Conservation (phyloP, 2,797 vertebrate species). For the Graptemys geographica region DNA sequence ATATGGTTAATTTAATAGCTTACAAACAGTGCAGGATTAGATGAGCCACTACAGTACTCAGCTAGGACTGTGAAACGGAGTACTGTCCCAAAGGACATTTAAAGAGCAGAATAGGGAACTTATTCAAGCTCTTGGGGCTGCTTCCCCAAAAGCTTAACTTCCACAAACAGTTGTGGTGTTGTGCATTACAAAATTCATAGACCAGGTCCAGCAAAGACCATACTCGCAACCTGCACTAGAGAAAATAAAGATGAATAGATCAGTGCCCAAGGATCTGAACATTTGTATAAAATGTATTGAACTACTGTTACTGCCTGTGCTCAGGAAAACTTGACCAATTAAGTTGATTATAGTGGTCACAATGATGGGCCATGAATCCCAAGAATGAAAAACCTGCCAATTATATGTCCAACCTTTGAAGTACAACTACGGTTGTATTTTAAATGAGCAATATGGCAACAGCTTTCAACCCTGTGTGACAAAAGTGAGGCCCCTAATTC, state of each 20-base stretch:
- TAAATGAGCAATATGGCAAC: neutral
- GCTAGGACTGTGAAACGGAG: neutral
- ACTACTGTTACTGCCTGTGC: neutral
- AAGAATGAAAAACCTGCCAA: neutral
- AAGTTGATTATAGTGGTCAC: neutral
- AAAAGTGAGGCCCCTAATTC: neutral
- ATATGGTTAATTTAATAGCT: conserved; percentile 61
- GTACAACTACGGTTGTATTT: neutral
- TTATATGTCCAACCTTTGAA: neutral
- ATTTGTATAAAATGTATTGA: neutral
- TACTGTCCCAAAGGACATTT: neutral
- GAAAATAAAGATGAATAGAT: neutral
- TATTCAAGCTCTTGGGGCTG: neutral
- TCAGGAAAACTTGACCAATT: conserved; percentile 13
- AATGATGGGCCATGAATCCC: neutral
- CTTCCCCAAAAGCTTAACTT: neutral
- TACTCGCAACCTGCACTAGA: neutral
- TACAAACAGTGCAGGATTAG: conserved; percentile 51
- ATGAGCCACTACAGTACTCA: conserved; percentile 20
- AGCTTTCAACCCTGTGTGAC: conserved; percentile 7
- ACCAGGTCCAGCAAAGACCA: neutral
- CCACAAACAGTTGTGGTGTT: neutral
- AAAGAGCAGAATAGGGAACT: conserved; percentile 12
- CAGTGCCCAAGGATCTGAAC: neutral
- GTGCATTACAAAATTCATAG: neutral